phyloP scores from a whole-genome alignment of 2,888 invertebrate genomes.

The Drosophila subsilvestris region DNA sequence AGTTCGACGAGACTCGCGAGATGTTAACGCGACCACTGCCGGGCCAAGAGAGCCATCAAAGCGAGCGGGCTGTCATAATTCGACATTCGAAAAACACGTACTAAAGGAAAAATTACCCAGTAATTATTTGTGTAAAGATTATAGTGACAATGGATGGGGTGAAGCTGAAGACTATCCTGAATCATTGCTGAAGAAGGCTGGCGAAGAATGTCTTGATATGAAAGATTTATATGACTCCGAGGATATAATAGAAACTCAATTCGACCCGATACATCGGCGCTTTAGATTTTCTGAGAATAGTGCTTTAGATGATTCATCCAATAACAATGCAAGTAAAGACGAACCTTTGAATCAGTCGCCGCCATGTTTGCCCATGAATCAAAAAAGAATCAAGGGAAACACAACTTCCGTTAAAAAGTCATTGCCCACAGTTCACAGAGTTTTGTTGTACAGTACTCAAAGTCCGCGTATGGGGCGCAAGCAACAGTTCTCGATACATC shows the following conservation, averaged over 20 bases:
- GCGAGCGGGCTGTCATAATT: slow-evolving; percentile 43
- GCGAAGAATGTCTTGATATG: slow-evolving; percentile 37
- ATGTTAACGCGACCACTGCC: slow-evolving; percentile 13
- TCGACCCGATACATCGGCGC: slow-evolving; percentile 56
- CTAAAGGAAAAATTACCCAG: slow-evolving; percentile 65
- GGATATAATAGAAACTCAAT: slow-evolving; percentile 36
- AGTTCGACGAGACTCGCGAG: slow-evolving; percentile 46
- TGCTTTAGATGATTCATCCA: slow-evolving; percentile 23
- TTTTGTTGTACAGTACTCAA: slow-evolving; percentile 81
- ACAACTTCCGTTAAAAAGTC: slow-evolving; percentile 57
- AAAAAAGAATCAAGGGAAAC: slow-evolving; percentile 53
- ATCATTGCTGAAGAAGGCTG: slow-evolving; percentile 17
- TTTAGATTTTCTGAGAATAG: slow-evolving; percentile 64
- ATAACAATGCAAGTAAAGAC: slow-evolving; percentile 36
- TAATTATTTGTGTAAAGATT: slow-evolving; percentile 53
- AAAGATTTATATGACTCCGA: slow-evolving; percentile 45
- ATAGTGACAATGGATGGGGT: slow-evolving; percentile 60
- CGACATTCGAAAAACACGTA: slow-evolving; percentile 56
- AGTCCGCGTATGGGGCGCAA: slow-evolving; percentile 79
- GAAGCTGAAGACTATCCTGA: slow-evolving; percentile 35
- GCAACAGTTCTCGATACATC: slow-evolving; percentile 46
- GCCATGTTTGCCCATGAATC: slow-evolving; percentile 67
- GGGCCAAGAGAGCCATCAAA: slow-evolving; percentile 35
- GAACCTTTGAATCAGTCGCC: slow-evolving; percentile 37
- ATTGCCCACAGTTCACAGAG: slow-evolving; percentile 76